Conservation (phyloP, 2,888 invertebrate species). For the Flexamia atlantica region DNA sequence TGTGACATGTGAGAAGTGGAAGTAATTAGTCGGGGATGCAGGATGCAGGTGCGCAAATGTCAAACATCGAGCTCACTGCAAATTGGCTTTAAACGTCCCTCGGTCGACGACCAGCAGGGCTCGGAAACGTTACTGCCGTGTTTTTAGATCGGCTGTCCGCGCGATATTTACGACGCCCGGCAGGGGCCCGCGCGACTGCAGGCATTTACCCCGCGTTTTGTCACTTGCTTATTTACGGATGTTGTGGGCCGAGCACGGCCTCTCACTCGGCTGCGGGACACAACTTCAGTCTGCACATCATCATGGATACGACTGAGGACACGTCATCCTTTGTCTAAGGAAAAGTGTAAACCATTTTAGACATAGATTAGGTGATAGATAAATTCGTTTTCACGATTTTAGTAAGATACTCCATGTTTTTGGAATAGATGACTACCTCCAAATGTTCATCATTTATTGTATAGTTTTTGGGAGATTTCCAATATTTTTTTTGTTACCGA, state of each 20-base stretch:
- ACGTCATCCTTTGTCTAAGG: too few relatives aligned
- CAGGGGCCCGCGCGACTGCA: slow-evolving; percentile 4
- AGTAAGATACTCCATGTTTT: too few relatives aligned
- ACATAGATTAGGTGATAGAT: too few relatives aligned
- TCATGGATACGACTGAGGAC: too few relatives aligned
- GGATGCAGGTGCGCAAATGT: slow-evolving; percentile 49
- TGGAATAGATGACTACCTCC: too few relatives aligned
- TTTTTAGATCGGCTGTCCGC: slow-evolving; percentile 32
- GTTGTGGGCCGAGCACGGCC: neutral
- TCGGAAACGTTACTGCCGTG: slow-evolving; percentile 10
- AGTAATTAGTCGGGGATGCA: slow-evolving; percentile 37
- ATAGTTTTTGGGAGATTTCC: too few relatives aligned
- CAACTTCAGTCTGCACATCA: neutral
- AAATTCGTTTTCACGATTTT: too few relatives aligned
- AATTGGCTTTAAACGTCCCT: slow-evolving; percentile 24
- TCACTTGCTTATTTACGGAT: slow-evolving; percentile 24
- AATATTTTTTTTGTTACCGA: too few relatives aligned
- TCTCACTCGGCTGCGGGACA: neutral
- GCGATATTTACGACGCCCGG: slow-evolving; percentile 35
- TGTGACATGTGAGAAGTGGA: slow-evolving; percentile 42
- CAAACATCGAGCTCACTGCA: slow-evolving; percentile 33
- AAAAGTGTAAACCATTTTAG: too few relatives aligned
- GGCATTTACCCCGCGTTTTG: slow-evolving; percentile 37
- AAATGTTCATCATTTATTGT: too few relatives aligned
- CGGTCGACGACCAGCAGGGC: slow-evolving; percentile 12